Percentiles rank a stretch among this genome's conserved stretches.
Evolutionary conservation across 1,140 invertebrate species (phyloP).

Genomic region (Manduca sexta): DNA sequence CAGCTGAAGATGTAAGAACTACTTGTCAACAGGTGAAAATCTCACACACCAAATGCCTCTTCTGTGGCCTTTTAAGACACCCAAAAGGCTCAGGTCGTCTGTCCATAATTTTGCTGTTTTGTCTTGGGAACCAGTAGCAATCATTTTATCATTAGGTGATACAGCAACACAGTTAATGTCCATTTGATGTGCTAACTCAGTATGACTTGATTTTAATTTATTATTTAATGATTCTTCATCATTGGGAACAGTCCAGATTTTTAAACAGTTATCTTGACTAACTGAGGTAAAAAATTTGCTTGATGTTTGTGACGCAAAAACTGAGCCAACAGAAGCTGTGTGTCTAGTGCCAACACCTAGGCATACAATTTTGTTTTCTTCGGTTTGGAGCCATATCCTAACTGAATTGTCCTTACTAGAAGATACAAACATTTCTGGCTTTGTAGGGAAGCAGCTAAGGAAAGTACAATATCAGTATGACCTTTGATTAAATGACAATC

Average conservation of each 20-base stretch:
- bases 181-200: constrained; percentile 89
- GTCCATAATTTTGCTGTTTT: constrained; percentile 96
- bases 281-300: constrained; percentile 83
- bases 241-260: constrained; percentile 86
- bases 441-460: constrained; percentile 78
- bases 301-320: constrained; percentile 78
- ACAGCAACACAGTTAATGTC: constrained; percentile 91
- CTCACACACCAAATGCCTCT: constrained; percentile 94
- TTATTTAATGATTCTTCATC: constrained; percentile 40
- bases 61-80: constrained; percentile 89
- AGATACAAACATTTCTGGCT: constrained; percentile 83
- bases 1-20: constrained; percentile 92
- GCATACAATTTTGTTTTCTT: constrained; percentile 75
- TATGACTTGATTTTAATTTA: constrained; percentile 78
- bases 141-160: constrained; percentile 91
- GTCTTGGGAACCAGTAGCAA: constrained; percentile 94
- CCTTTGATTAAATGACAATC: constrained; percentile 89
- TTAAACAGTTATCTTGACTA: constrained; percentile 94
- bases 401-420: constrained; percentile 91
- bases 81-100: constrained; percentile 82
- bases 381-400: constrained; percentile 83
- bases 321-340: constrained; percentile 86
- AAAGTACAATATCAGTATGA: constrained; percentile 90
- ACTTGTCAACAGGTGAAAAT: constrained; percentile 96
- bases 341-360: constrained; percentile 84